phyloP scores from a whole-genome alignment of 1,140 invertebrate genomes.

The Mactra quadrangularis region DNA sequence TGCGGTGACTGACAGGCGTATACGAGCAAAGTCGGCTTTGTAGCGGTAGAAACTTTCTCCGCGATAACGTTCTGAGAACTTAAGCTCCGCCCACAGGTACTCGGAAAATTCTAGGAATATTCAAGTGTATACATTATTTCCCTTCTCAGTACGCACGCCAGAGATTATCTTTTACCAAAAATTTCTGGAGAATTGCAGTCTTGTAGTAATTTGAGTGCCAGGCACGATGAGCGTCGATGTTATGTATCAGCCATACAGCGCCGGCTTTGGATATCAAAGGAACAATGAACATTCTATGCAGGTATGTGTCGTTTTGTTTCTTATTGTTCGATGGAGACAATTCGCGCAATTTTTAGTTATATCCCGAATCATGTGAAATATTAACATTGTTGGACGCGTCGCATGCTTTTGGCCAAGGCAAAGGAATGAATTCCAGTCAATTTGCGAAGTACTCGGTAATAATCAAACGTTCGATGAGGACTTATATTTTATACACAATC shows the following conservation, averaged over 20 bases:
- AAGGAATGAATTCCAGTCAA: conserved; percentile 60
- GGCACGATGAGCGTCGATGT: conserved; percentile 59
- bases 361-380: conserved; percentile 46
- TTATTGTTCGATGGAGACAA: conserved; percentile 49
- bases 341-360: conserved; percentile 46
- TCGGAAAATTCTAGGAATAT: conserved; percentile 57
- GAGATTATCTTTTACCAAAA: conserved; percentile 61
- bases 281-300: conserved; percentile 62
- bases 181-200: conserved; percentile 59
- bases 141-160: conserved; percentile 44
- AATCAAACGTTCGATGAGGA: conserved; percentile 1
- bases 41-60: conserved; percentile 3
- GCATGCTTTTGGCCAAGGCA: conserved; percentile 23
- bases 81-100: conserved; percentile 59
- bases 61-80: neutral
- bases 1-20: conserved; percentile 40
- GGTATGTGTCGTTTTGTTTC: conserved; percentile 58
- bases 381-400: conserved; percentile 38
- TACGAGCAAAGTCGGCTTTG: conserved; percentile 53
- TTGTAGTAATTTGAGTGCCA: conserved; percentile 56
- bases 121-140: conserved; percentile 51
- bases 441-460: conserved; percentile 49
- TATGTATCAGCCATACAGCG: conserved; percentile 59
- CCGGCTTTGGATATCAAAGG: conserved; percentile 64
- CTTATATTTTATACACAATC: neutral